A percentile compares a stretch with the other conserved stretches of the same genome.
phyloP scores from a whole-genome alignment of 2,113 vertebrate species.

The Myxocyprinus asiaticus region DNA sequence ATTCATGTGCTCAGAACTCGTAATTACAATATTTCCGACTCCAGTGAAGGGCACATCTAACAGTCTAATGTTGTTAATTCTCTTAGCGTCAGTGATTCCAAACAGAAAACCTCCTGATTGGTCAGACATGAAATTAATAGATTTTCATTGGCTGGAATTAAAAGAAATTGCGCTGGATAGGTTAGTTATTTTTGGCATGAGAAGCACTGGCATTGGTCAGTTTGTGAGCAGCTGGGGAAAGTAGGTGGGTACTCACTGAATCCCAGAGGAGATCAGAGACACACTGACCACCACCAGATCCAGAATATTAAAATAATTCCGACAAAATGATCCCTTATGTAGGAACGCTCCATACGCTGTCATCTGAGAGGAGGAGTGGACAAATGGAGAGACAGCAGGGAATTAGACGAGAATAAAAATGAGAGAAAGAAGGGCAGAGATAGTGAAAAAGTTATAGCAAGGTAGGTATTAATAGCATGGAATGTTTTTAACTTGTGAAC shows the following conservation, averaged over 20 bases:
- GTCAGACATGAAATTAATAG: too few relatives aligned
- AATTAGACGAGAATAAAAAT: not conserved
- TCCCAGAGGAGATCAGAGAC: conserved; percentile 98
- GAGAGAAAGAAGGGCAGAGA: too few relatives aligned
- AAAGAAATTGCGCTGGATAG: too few relatives aligned
- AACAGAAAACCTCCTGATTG: too few relatives aligned
- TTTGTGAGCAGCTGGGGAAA: not conserved
- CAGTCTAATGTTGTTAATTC: too few relatives aligned
- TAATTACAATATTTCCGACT: too few relatives aligned
- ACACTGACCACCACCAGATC: conserved; percentile 98
- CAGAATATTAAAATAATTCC: conserved; percentile 98
- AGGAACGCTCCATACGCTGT: conserved; percentile 97
- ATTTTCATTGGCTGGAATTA: too few relatives aligned
- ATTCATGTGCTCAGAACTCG: too few relatives aligned
- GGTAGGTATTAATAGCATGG: conserved; percentile 9
- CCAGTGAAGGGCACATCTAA: too few relatives aligned
- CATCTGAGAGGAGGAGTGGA: conserved; percentile 78
- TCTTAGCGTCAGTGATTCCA: too few relatives aligned
- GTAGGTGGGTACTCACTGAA: conserved; percentile 86
- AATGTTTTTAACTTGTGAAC: not conserved
- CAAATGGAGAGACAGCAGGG: not conserved
- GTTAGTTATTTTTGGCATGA: conserved; percentile 8
- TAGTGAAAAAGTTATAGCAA: not conserved
- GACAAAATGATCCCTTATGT: conserved; percentile 98
- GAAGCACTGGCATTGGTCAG: conserved; percentile 11